Conservation (phyloP, 2,888 invertebrate genomes). For the Pyrgus malvae region DNA sequence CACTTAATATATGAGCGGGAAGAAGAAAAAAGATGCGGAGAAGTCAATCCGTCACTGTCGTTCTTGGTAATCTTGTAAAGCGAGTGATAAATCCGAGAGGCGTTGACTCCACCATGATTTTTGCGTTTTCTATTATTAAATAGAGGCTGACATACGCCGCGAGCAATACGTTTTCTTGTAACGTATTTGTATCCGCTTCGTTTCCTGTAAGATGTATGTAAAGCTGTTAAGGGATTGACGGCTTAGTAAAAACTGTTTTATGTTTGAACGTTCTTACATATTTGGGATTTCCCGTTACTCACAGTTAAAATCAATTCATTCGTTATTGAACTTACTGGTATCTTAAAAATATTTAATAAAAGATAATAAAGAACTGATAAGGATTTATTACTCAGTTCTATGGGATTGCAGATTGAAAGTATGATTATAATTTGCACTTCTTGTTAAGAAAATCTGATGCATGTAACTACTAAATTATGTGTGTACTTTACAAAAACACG, state of each 20-base stretch:
- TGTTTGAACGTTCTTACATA: background rate
- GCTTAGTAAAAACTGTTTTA: background rate
- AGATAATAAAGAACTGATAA: no score
- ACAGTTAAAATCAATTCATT: no score
- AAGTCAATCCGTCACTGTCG: conserved; percentile 79
- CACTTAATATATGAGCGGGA: conserved; percentile 40
- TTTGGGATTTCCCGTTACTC: no score
- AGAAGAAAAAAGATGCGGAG: conserved; percentile 44
- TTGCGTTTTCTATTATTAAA: conserved; percentile 58
- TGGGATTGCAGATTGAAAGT: no score
- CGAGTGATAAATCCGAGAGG: conserved; percentile 69
- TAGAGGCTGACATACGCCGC: conserved; percentile 46
- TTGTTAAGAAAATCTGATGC: no score
- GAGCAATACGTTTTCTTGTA: conserved; percentile 33
- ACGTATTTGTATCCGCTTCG: conserved; percentile 12
- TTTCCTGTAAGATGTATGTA: conserved; percentile 6
- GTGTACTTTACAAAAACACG: no score
- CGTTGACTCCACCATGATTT: conserved; percentile 62
- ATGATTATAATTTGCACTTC: no score
- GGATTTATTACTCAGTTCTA: no score
- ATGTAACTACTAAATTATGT: no score
- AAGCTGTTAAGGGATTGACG: background rate
- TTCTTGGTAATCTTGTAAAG: conserved; percentile 74
- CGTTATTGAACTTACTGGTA: no score
- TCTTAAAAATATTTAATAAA: no score